phyloP scores from a whole-genome alignment of 2,888 invertebrate genomes.

The Limnephilus rhombicus region DNA sequence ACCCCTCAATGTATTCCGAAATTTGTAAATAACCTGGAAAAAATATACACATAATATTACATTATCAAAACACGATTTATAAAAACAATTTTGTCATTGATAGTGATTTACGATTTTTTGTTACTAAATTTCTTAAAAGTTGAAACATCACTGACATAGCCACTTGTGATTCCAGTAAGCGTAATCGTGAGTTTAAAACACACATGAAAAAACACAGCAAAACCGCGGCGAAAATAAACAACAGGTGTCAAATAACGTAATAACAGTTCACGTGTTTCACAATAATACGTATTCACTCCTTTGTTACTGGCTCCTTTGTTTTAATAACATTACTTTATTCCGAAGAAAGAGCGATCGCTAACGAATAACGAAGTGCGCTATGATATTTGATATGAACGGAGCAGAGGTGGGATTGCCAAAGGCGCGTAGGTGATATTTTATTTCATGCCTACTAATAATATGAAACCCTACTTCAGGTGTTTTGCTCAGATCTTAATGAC shows the following conservation, averaged over 20 bases:
- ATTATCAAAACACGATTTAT: no score
- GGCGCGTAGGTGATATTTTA: not conserved
- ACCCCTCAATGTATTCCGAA: no score
- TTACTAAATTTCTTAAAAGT: not conserved
- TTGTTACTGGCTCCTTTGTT: constrained; percentile 36
- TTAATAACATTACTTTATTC: not conserved
- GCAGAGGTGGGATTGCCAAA: not conserved
- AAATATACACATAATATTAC: no score
- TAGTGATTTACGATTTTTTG: no score
- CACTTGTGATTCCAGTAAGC: constrained; percentile 23
- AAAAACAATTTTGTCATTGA: no score
- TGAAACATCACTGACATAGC: not conserved
- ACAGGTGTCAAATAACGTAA: constrained; percentile 34
- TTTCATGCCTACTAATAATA: not conserved
- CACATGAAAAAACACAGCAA: constrained; percentile 33
- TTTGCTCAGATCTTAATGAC: not conserved
- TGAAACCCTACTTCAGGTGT: not conserved
- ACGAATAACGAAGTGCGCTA: not conserved
- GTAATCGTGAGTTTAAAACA: constrained; percentile 36
- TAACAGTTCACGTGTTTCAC: constrained; percentile 27
- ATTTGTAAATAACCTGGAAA: no score
- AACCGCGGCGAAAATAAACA: constrained; percentile 27
- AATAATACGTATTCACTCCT: not conserved
- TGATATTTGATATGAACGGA: not conserved
- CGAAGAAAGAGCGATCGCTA: not conserved